Conservation (phyloP, 2,113 vertebrate species). For the Poicephalus meyeri region DNA sequence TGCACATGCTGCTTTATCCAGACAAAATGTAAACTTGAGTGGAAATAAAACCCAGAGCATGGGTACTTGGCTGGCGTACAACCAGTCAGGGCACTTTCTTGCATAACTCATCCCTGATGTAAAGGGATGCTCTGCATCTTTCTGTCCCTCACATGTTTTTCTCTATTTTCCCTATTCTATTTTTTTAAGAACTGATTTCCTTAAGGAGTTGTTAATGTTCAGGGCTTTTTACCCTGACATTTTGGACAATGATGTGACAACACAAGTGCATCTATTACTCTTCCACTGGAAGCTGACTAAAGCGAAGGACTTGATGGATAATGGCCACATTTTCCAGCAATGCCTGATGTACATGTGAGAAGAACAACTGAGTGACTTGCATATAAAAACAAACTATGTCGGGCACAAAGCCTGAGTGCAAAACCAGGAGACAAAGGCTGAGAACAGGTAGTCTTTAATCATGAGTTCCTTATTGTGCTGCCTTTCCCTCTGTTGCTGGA, state of each 20-base stretch:
- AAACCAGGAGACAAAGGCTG: not conserved
- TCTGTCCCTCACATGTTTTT: not conserved
- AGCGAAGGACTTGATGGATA: conserved; percentile 52
- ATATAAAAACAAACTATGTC: not conserved
- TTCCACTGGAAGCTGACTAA: conserved; percentile 38
- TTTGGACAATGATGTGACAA: conserved; percentile 60
- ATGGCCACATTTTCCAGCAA: conserved; percentile 42
- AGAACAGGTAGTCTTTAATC: not conserved
- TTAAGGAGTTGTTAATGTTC: conserved; percentile 46
- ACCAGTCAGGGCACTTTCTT: not conserved
- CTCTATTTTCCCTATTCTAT: not conserved
- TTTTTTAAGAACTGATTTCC: conserved; percentile 49
- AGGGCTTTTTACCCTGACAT: conserved; percentile 40
- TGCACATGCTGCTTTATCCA: not conserved
- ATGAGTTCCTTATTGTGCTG: not conserved
- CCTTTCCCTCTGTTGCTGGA: not conserved
- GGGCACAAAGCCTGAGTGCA: not conserved
- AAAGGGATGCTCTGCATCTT: not conserved
- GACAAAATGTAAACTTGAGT: not conserved
- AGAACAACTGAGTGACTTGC: conserved; percentile 27
- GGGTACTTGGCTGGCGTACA: not conserved
- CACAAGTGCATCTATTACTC: conserved; percentile 52
- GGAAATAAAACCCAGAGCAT: not conserved
- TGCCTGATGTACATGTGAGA: not conserved
- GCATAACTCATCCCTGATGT: not conserved